Conservation (phyloP, 37 sponge, comb jelly and placozoan species). For the Diacarnus erythraeanus region DNA sequence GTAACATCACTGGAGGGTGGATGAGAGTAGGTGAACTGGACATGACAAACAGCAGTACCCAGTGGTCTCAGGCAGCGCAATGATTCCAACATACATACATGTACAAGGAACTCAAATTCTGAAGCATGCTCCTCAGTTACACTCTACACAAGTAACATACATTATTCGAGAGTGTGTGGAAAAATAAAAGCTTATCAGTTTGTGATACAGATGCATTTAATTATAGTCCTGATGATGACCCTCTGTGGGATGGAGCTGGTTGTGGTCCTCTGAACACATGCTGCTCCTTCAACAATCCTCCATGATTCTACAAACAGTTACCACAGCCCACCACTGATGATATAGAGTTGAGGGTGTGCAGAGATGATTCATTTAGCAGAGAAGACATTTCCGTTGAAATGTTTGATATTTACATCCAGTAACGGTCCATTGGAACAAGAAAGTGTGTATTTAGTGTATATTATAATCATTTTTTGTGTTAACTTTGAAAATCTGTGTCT, state of each 20-base stretch:
- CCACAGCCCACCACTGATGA: neutral
- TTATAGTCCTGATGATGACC: neutral
- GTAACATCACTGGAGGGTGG: constrained; percentile 15
- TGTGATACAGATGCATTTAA: neutral
- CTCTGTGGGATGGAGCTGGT: constrained; percentile 25
- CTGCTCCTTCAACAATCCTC: neutral
- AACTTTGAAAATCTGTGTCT: no score
- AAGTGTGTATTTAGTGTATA: no score
- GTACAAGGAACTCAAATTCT: neutral
- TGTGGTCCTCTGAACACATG: constrained; percentile 20
- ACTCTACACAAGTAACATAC: neutral
- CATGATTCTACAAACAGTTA: constrained; percentile 24
- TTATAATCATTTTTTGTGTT: no score
- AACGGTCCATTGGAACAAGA: no score
- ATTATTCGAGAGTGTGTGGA: constrained; percentile 34
- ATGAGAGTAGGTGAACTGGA: constrained; percentile 23
- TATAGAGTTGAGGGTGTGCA: constrained; percentile 34
- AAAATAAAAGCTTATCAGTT: constrained; percentile 25
- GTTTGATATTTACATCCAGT: neutral
- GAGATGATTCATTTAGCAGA: neutral
- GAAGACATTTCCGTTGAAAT: neutral
- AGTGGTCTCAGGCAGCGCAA: neutral
- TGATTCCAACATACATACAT: neutral
- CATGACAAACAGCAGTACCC: constrained; percentile 9
- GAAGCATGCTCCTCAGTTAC: neutral